Percentiles rank a stretch among this genome's conserved stretches.
These are phyloP conservation scores for Dermatemys mawii DNA, from an alignment of 2,113 vertebrate genomes.

Conservation along the genomic window DNA sequence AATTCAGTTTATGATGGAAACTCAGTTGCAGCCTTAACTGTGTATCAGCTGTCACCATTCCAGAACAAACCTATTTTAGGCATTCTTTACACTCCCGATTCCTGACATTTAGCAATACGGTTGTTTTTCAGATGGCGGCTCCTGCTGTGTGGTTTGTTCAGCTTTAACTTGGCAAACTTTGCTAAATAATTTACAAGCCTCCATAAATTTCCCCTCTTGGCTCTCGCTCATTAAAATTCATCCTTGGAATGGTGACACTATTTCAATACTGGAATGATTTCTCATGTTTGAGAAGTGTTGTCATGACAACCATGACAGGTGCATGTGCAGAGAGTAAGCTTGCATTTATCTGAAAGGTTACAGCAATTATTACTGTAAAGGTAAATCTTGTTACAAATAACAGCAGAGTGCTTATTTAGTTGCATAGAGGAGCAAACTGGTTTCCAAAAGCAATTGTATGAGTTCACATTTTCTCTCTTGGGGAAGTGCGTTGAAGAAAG, in stretches of 20 bases:
- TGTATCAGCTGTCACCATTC: not conserved
- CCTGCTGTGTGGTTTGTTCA: not conserved
- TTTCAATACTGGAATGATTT: conserved; percentile 48
- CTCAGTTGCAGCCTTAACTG: accelerated
- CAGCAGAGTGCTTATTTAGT: not conserved
- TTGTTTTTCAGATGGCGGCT: conserved; percentile 4
- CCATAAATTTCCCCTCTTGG: conserved; percentile 1
- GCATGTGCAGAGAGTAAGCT: not conserved
- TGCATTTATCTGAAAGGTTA: conserved; percentile 63
- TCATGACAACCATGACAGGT: conserved; percentile 68
- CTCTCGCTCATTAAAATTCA: conserved; percentile 56
- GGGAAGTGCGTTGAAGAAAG: not conserved
- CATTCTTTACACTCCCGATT: not conserved
- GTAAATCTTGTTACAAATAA: conserved; percentile 15
- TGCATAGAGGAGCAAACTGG: not conserved
- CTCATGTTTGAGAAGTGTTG: conserved; percentile 67
- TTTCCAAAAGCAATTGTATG: conserved; percentile 2
- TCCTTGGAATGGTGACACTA: conserved; percentile 31
- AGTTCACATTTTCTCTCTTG: not conserved
- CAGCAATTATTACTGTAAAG: conserved; percentile 39
- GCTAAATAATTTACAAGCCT: conserved; percentile 56
- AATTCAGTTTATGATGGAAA: not conserved
- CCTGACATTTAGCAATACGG: not conserved
- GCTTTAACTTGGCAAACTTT: conserved; percentile 30
- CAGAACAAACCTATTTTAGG: not conserved